Evolutionary conservation across 2,888 invertebrate genomes (phyloP).

Genomic region (Torymus auratus): DNA sequence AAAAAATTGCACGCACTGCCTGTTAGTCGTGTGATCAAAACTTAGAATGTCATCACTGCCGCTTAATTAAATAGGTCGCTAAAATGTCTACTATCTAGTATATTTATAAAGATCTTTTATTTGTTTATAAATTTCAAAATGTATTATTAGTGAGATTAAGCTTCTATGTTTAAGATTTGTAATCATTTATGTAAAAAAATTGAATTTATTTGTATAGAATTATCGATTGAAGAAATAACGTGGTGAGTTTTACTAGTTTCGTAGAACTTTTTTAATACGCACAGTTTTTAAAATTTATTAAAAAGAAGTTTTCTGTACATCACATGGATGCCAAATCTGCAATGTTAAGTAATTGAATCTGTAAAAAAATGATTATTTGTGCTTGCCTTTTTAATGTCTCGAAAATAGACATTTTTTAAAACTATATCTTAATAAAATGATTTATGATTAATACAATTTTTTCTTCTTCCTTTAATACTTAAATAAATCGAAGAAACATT

Average conservation of each 20-base stretch:
- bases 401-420: conserved; percentile 34
- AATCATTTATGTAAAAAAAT: conserved; percentile 49
- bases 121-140: conserved; percentile 42
- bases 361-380: conserved; percentile 35
- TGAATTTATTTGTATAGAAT: conserved; percentile 34
- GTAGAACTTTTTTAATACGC: conserved; percentile 26
- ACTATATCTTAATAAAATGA: conserved; percentile 50
- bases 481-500: not conserved
- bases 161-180: conserved; percentile 40
- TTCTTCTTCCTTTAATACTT: conserved; percentile 24
- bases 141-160: conserved; percentile 53
- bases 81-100: conserved; percentile 42
- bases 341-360: conserved; percentile 20
- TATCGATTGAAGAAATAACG: conserved; percentile 33
- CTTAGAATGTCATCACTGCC: conserved; percentile 53
- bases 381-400: conserved; percentile 31
- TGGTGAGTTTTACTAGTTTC: conserved; percentile 5
- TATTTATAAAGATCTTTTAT: conserved; percentile 47
- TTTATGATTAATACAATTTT: conserved; percentile 41
- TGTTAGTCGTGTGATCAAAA: conserved; percentile 47
- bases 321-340: conserved; percentile 15
- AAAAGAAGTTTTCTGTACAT: conserved; percentile 31
- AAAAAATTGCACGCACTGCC: conserved; percentile 40
- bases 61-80: conserved; percentile 54
- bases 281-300: conserved; percentile 29